Conservation (phyloP, 2,113 vertebrate species). For the Actinemys pallida region DNA sequence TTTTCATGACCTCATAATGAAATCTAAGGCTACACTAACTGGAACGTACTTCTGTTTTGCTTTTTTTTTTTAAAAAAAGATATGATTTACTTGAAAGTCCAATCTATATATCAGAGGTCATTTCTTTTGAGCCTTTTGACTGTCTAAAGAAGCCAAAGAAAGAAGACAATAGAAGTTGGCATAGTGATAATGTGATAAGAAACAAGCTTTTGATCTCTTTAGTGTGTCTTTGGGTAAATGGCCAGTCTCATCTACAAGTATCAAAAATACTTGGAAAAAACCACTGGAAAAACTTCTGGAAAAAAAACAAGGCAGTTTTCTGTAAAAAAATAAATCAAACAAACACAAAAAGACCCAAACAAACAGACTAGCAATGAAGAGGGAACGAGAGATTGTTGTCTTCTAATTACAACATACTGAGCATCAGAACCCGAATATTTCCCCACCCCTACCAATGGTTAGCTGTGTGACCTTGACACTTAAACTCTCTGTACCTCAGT, state of each 20-base stretch:
- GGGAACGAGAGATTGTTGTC: not conserved
- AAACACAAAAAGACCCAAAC: not conserved
- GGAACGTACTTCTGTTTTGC: not conserved
- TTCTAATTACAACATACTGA: not conserved
- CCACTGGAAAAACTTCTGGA: not conserved
- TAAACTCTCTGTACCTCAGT: not conserved
- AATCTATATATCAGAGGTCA: not conserved
- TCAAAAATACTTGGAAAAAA: not conserved
- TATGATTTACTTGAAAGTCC: not conserved
- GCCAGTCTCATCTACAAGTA: not conserved
- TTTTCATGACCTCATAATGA: not conserved
- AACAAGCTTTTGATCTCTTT: not conserved
- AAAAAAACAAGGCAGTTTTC: not conserved
- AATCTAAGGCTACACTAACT: not conserved
- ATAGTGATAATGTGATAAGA: not conserved
- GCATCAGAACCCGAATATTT: not conserved
- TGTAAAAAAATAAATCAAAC: rapidly evolving
- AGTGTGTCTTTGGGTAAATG: not conserved
- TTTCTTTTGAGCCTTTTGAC: not conserved
- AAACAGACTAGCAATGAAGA: not conserved
- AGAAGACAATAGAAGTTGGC: not conserved
- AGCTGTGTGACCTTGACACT: not conserved
- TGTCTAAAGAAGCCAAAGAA: not conserved
- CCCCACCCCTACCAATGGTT: not conserved
- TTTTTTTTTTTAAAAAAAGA: not conserved